Percentiles rank a stretch among this genome's conserved stretches.
Evolutionary conservation across 2,113 vertebrate genomes (phyloP).

Genomic region (Vidua macroura): DNA sequence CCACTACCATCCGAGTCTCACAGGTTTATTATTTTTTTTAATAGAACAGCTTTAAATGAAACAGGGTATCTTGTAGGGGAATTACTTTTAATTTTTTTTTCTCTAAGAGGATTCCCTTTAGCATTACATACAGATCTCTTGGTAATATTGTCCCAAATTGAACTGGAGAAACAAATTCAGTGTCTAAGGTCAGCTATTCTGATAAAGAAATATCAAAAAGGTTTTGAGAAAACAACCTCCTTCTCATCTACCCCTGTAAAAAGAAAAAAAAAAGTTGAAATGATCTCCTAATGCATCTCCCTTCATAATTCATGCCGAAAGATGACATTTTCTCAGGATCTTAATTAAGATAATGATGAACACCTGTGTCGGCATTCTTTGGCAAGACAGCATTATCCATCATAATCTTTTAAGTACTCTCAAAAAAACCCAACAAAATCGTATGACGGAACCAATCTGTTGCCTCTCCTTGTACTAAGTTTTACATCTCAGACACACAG

Average conservation of each 20-base stretch:
- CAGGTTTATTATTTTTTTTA: neutral
- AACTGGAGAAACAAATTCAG: neutral
- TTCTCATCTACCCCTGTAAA: neutral
- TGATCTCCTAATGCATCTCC: slow-evolving; percentile 59
- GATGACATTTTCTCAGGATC: slow-evolving; percentile 76
- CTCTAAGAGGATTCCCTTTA: neutral
- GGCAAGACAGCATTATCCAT: slow-evolving; percentile 79
- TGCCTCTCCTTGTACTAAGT: slow-evolving; percentile 55
- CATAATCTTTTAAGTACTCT: slow-evolving; percentile 79
- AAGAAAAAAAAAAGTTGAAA: slow-evolving; percentile 19
- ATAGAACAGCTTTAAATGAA: neutral
- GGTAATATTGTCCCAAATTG: neutral
- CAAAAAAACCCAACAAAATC: slow-evolving; percentile 57
- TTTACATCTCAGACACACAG: slow-evolving; percentile 39
- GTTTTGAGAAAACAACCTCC: neutral
- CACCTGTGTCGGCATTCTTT: slow-evolving; percentile 79
- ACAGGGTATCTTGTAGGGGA: neutral
- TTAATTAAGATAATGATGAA: slow-evolving; percentile 79
- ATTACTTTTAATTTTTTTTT: neutral
- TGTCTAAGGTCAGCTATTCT: neutral
- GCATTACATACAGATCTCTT: neutral
- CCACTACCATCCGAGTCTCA: neutral
- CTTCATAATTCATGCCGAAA: slow-evolving; percentile 58
- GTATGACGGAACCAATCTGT: slow-evolving; percentile 74
- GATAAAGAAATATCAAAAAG: neutral